Percentiles rank a stretch among this genome's conserved stretches.
Evolutionary conservation across 2,113 vertebrate genomes (phyloP).

Genomic region (Bubalus kerabau): DNA sequence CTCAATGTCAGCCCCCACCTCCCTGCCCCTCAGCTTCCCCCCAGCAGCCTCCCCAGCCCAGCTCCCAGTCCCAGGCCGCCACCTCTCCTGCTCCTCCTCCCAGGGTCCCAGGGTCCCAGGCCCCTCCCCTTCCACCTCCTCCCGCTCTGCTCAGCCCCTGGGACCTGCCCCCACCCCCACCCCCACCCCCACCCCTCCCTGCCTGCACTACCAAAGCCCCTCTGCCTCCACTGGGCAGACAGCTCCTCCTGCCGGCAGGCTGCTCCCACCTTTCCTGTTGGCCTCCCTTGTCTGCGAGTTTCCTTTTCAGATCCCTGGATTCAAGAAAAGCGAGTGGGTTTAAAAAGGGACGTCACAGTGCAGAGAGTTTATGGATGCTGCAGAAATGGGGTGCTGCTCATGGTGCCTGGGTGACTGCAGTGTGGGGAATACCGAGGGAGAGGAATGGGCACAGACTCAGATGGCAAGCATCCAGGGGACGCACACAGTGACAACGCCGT

Average conservation of each 20-base stretch:
- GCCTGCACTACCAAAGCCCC: not conserved
- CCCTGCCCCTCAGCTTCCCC: not conserved
- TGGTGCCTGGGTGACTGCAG: not conserved
- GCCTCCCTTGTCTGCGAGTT: not conserved
- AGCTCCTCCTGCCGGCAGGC: not conserved
- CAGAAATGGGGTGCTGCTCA: not conserved
- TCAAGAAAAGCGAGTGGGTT: not conserved
- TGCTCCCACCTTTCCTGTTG: not conserved
- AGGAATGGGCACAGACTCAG: not conserved
- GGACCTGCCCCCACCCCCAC: not conserved
- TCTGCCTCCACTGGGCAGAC: not conserved
- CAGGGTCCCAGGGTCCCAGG: not conserved
- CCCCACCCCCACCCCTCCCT: not conserved
- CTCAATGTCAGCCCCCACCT: not conserved
- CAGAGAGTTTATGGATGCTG: not conserved
- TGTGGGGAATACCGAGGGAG: not conserved
- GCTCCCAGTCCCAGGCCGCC: not conserved
- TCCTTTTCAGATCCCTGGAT: not conserved
- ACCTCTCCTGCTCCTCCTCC: not conserved
- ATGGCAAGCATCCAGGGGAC: not conserved
- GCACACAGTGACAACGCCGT: accelerated
- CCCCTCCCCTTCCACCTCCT: no score
- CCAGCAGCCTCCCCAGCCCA: not conserved
- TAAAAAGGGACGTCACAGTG: not conserved
- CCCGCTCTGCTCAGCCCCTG: accelerated